Evolutionary conservation across 1,140 invertebrate genomes (phyloP), one percentile per base, ranked within the genome.

Genomic region (Eciton burchellii): DNA sequence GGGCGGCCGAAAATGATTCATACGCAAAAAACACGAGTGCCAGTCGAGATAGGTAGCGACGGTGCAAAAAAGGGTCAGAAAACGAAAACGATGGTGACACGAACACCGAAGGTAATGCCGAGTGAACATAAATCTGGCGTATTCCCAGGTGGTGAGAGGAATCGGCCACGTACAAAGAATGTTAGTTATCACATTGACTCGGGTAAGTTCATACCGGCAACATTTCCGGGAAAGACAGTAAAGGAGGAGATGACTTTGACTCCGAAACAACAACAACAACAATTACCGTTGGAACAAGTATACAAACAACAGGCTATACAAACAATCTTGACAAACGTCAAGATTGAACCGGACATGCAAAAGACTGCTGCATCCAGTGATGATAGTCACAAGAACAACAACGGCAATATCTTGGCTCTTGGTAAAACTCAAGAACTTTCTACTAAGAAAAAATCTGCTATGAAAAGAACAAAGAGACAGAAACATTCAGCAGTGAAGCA

Each of bases 1-100:
- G 94, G 94, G 1, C 92, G 96, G 54, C 96, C 96, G 0, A 95
- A 96, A 85, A 97, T 97, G 96, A 97, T 97, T 82, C 96, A 96
- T 84, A 97, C 96, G 0, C 95, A 96, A 89, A 96, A 96, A 86
- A 95, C 95, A 1, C 92, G 95, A 66, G 94, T 95, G 2, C 92
- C 95, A 1, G 93, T 95, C 1, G 94, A 95, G 63, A 88, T 94
- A 0, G 93, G 94, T 43, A 93, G 90, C 19, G 95, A 95, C 82
- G 94, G 94, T 8, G 94, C 93, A 2, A 94, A 95, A 72, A 93
- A 94, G 43, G 91, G 94, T 16, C 95, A 96, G 56, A 95, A 95
- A 83, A 95, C 95, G 0, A 95, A 95, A 84, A 95, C 95, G 1
- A 92, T 95, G 91, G 93, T 95, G 0, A 95, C 92, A 16, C 94